A percentile compares a stretch with the other conserved stretches of the same genome.
Conservation (phyloP, 2,113 vertebrate genomes). For the Emydura subglobosa region DNA sequence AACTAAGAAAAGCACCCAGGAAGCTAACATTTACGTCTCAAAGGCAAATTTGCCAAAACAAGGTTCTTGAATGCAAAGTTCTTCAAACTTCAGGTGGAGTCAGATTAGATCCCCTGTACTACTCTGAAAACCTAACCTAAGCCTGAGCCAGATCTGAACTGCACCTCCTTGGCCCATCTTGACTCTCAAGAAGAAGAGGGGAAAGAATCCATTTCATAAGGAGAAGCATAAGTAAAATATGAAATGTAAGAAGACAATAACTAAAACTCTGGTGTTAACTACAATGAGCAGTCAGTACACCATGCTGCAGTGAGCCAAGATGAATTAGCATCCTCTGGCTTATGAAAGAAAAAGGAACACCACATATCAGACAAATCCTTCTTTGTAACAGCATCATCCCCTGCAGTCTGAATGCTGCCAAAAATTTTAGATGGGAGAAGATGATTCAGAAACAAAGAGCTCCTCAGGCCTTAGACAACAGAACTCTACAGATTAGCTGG, state of each 20-base stretch:
- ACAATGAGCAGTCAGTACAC: slow-evolving; percentile 38
- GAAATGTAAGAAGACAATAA: neutral
- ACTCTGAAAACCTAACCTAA: neutral
- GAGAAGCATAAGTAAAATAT: slow-evolving; percentile 15
- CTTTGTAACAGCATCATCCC: slow-evolving; percentile 11
- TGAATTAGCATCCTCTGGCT: slow-evolving; percentile 20
- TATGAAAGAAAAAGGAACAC: slow-evolving; percentile 34
- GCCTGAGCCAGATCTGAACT: neutral
- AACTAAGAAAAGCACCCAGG: neutral
- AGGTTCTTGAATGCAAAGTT: neutral
- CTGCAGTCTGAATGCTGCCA: slow-evolving; percentile 3
- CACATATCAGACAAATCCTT: slow-evolving; percentile 57
- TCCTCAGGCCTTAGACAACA: neutral
- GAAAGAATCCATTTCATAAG: neutral
- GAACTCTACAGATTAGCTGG: neutral
- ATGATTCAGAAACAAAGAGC: neutral
- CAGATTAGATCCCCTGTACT: neutral
- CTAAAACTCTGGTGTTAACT: slow-evolving; percentile 15
- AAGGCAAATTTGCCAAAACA: neutral
- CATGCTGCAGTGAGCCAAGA: slow-evolving; percentile 42
- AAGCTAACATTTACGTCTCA: neutral
- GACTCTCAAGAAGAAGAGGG: neutral
- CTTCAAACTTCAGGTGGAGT: neutral
- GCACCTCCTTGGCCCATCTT: neutral
- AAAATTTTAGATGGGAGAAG: slow-evolving; percentile 10